Conservation (phyloP, 2,797 vertebrate species). For the Peromyscus aztecus region DNA sequence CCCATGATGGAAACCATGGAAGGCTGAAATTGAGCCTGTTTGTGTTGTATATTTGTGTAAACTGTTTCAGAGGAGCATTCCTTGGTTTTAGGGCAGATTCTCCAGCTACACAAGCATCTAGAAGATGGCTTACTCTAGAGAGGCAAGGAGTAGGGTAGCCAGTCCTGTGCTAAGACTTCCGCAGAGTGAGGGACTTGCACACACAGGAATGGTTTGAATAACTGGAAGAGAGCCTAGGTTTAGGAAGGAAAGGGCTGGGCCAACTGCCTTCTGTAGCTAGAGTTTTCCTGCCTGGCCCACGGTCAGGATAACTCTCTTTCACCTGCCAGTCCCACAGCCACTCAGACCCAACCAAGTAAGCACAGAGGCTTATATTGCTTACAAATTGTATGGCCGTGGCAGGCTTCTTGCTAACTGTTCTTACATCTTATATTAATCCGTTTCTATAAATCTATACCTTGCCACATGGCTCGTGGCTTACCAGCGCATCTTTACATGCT, state of each 20-base stretch:
- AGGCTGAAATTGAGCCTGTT: not conserved
- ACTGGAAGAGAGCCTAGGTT: not conserved
- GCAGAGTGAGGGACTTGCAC: not conserved
- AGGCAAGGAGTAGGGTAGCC: not conserved
- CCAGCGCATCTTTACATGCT: no score
- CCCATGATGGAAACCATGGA: not conserved
- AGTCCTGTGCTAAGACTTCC: not conserved
- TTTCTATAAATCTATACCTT: no score
- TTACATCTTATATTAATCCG: no score
- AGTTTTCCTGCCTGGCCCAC: no score
- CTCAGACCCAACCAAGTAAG: no score
- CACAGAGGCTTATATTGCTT: no score
- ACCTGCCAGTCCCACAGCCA: no score
- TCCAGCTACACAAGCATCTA: not conserved
- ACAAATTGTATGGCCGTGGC: no score
- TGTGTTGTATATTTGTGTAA: not conserved
- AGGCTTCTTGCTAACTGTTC: no score
- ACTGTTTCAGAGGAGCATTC: not conserved
- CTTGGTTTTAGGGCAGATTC: no score
- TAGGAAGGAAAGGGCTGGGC: not conserved
- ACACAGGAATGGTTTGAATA: not conserved
- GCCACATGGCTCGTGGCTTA: no score
- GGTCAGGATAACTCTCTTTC: no score
- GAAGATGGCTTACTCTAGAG: not conserved
- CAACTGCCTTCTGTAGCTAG: fast-evolving